Evolutionary conservation across 2,797 vertebrate genomes (phyloP).

Genomic region (Danio aesculapii): DNA sequence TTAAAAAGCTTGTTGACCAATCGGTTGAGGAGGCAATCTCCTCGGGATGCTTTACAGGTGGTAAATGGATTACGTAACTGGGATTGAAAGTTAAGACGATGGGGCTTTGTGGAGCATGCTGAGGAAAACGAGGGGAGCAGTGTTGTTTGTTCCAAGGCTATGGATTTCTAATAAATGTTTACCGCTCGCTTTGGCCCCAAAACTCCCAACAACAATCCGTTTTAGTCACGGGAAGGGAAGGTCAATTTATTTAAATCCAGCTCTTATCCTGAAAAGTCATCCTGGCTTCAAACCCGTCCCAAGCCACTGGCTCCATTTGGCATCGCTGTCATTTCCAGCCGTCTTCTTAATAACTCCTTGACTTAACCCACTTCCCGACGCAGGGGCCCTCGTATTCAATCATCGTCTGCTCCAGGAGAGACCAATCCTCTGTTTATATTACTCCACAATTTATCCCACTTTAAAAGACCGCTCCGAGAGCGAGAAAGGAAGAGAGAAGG

Average conservation of each 20-base stretch:
- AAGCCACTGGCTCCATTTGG: constrained; percentile 50
- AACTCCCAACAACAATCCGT: constrained; percentile 49
- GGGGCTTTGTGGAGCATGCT: constrained; percentile 41
- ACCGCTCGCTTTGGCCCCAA: constrained; percentile 36
- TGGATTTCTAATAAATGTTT: constrained; percentile 61
- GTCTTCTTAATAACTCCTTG: constrained; percentile 59
- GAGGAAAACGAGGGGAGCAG: constrained; percentile 5
- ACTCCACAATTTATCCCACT: constrained; percentile 57
- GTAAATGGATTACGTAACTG: constrained; percentile 62
- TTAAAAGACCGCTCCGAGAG: constrained; percentile 51
- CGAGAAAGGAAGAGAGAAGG: constrained; percentile 32
- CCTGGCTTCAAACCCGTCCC: constrained; percentile 45
- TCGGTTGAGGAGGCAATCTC: constrained; percentile 50
- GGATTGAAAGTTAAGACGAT: constrained; percentile 34
- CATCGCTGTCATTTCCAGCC: constrained; percentile 50
- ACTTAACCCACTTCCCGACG: constrained; percentile 45
- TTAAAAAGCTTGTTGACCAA: constrained; percentile 52
- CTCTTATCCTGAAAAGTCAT: constrained; percentile 51
- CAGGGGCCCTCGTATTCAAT: constrained; percentile 51
- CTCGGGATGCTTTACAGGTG: constrained; percentile 48
- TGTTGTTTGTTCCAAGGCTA: constrained; percentile 53
- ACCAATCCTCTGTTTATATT: constrained; percentile 58
- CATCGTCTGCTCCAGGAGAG: constrained; percentile 54
- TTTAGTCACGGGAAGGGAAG: constrained; percentile 52
- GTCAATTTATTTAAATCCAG: constrained; percentile 59